Base-by-base conservation (phyloP, 2,797 vertebrate species). In the Mormyrus hasselquistii region DNA sequence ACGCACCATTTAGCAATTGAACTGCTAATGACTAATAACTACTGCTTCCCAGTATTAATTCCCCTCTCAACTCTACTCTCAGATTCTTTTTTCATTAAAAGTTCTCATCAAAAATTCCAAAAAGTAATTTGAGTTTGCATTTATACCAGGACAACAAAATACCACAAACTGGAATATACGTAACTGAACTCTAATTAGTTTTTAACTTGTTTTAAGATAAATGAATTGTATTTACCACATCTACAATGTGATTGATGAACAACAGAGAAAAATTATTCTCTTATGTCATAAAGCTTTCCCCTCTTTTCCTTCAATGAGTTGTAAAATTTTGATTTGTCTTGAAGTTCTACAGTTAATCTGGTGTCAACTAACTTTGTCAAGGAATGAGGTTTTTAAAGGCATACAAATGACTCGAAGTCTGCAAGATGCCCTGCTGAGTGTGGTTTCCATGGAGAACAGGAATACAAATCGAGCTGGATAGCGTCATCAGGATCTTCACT, bases 391-490 rank as follows among this genome's bases (percentile, higher is more conserved):
- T 91, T 91, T 92, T 89, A 89, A 89, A 92, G 91, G 89, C 47
- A 0, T 89, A 9, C 44, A 90, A 92, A 93, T 92, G 86, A 88
- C 90, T 89, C 25, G 82, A 90, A 93, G 92, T 93, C 83, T 90
- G 44, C 90, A 86, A 16, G n/a, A 91, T 93, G 92, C 89, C 92
- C 90, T 93, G 90, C 88, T 91, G 90, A 91, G 89, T 92, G 87
- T 87, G 62, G 90, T 95, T 90, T 89, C 95, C 89, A 90, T 93
- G 92, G 93, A 89, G 29, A 93, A 93, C 93, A 88, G 16, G 79
- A 89, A 91, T 93, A 94, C 92, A 95, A 90, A 87, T 88, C 92
- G 94, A 92, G 94, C 91, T 93, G 93, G 91, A 92, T 92, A 88
- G 91, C 91, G 90, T 89, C 34, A 55, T 90, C 86, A 90, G 91